Conservation (phyloP, 1,140 invertebrate species). For the Drosophila murphyi region DNA sequence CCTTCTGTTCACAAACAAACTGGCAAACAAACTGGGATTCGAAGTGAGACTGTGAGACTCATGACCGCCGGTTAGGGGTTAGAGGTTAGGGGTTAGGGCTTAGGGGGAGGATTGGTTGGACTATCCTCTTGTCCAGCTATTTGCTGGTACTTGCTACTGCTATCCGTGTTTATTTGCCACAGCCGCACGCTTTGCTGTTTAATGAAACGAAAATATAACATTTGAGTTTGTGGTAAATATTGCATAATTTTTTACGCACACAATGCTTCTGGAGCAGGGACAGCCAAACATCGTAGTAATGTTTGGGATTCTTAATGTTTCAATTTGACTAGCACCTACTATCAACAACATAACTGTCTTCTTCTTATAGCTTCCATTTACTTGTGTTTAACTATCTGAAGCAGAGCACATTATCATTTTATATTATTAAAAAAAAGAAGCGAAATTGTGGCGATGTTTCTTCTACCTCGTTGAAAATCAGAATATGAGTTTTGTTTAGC, state of each 20-base stretch:
- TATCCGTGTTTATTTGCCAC: conserved; percentile 53
- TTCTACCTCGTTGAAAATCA: too few species aligned
- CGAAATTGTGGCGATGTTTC: too few species aligned
- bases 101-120: conserved; percentile 10
- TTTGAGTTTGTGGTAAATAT: conserved; percentile 77
- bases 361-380: too few species aligned
- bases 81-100: background rate
- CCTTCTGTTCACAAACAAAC: conserved; percentile 62
- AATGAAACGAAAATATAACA: conserved; percentile 78
- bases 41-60: conserved; percentile 50
- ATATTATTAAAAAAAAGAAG: too few species aligned
- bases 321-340: background rate
- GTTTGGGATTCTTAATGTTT: background rate
- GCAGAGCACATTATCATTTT: too few species aligned
- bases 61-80: background rate
- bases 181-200: conserved; percentile 71
- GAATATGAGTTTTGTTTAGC: too few species aligned
- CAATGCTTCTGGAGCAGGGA: background rate
- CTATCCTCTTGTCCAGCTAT: conserved; percentile 24
- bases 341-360: too few species aligned
- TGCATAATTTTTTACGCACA: conserved; percentile 57
- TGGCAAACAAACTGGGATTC: conserved; percentile 30
- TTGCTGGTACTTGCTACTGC: conserved; percentile 18
- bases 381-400: too few species aligned
- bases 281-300: too few species aligned